phyloP scores from a whole-genome alignment of 2,113 vertebrate genomes.

The Brienomyrus brachyistius region DNA sequence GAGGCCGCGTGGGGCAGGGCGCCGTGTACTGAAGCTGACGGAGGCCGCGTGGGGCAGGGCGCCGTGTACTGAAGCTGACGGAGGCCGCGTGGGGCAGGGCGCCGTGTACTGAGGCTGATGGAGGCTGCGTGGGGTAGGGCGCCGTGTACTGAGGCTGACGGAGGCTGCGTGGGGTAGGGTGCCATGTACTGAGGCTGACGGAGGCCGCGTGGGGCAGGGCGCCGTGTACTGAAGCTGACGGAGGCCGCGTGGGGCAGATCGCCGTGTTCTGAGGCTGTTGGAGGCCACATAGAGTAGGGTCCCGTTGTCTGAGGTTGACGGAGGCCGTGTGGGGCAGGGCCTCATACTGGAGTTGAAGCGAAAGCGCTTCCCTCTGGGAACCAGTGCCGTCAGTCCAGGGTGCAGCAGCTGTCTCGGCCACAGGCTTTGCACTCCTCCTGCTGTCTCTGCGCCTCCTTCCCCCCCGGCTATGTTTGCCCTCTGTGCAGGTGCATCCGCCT shows the following conservation, averaged over 20 bases:
- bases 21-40: no score
- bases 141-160: not conserved
- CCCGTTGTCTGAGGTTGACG: not conserved
- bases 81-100: not conserved
- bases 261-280: not conserved
- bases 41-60: no score
- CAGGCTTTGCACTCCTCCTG: not conserved
- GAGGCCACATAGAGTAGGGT: not conserved
- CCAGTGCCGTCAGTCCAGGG: not conserved
- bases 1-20: no score
- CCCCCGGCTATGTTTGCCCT: conserved; percentile 8
- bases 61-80: no score
- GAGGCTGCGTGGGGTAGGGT: not conserved
- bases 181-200: not conserved
- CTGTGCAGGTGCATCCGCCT: conserved; percentile 6
- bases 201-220: not conserved
- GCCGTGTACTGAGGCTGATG: not conserved
- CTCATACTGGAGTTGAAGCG: not conserved
- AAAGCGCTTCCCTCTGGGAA: not conserved
- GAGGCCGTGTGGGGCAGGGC: not conserved
- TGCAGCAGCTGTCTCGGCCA: not conserved
- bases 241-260: not conserved
- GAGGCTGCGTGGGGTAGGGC: not conserved
- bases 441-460: not conserved
- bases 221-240: not conserved